These are phyloP conservation scores for Scaptomyza reducta DNA, from an alignment of 2,888 invertebrate genomes.

Conservation along the genomic window DNA sequence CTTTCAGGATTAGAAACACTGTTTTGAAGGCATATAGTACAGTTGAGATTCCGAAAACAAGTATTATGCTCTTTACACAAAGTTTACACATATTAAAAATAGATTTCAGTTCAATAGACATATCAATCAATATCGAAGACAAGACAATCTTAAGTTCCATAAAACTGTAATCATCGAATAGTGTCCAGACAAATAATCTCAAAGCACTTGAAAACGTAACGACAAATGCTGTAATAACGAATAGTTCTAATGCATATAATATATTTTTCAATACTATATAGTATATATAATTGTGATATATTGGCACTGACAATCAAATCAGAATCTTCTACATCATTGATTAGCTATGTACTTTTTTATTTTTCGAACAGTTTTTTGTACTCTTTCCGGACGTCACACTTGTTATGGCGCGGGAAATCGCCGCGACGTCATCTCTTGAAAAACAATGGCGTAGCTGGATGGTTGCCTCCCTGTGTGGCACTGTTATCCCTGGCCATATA, in stretches of 20 bases:
- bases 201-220: background rate
- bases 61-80: too few relatives aligned
- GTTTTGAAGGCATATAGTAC: too few relatives aligned
- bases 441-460: conserved; percentile 41
- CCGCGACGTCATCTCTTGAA: conserved; percentile 34
- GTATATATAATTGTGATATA: conserved; percentile 9
- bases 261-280: too few relatives aligned
- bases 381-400: conserved; percentile 55
- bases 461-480: background rate
- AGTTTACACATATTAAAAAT: too few relatives aligned
- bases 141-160: background rate
- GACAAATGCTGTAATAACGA: background rate
- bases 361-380: background rate
- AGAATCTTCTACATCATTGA: conserved; percentile 26
- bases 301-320: conserved; percentile 32
- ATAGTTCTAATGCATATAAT: too few relatives aligned
- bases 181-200: background rate
- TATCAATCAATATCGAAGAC: background rate
- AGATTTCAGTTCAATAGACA: background rate
- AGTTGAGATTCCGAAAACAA: too few relatives aligned
- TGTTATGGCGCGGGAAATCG: conserved; percentile 19
- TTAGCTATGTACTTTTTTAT: conserved; percentile 22
- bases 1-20: too few relatives aligned
- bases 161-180: background rate
- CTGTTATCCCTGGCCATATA: conserved; percentile 23